These are phyloP conservation scores for Alexandromys fortis DNA, from an alignment of 2,113 vertebrate species.

Conservation along the genomic window DNA sequence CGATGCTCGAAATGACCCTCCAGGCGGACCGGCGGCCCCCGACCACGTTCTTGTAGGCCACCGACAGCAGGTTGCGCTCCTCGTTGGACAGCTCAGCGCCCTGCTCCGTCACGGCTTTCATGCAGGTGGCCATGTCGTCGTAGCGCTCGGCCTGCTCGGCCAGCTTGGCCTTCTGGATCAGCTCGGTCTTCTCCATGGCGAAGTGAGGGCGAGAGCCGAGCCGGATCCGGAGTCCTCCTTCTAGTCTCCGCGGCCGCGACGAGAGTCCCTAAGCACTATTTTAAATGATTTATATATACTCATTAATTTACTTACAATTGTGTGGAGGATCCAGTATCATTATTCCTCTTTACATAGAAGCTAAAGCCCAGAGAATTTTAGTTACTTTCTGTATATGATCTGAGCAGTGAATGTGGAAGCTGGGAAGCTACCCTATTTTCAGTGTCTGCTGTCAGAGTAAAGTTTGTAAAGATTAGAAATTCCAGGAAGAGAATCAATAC, in stretches of 20 bases:
- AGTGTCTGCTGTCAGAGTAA: constrained; percentile 22
- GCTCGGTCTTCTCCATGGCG: constrained; percentile 92
- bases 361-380: not conserved
- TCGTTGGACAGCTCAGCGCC: constrained; percentile 94
- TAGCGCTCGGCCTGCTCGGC: constrained; percentile 98
- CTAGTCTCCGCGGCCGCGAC: too few species aligned
- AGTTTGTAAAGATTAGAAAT: constrained; percentile 48
- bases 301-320: not conserved
- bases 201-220: constrained; percentile 40
- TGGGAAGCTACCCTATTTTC: not conserved
- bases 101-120: constrained; percentile 95
- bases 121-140: constrained; percentile 96
- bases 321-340: not conserved
- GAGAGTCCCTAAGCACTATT: not conserved
- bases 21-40: constrained; percentile 94
- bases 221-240: constrained; percentile 39
- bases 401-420: not conserved
- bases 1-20: constrained; percentile 96
- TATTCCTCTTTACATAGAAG: not conserved
- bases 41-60: constrained; percentile 99
- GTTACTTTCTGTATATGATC: not conserved
- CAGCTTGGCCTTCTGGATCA: constrained; percentile 97
- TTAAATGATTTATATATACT: not conserved
- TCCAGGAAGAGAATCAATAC: constrained; percentile 57
- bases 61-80: constrained; percentile 97